phyloP scores from a whole-genome alignment of 2,113 vertebrate genomes.

The Entomyzon cyanotis region DNA sequence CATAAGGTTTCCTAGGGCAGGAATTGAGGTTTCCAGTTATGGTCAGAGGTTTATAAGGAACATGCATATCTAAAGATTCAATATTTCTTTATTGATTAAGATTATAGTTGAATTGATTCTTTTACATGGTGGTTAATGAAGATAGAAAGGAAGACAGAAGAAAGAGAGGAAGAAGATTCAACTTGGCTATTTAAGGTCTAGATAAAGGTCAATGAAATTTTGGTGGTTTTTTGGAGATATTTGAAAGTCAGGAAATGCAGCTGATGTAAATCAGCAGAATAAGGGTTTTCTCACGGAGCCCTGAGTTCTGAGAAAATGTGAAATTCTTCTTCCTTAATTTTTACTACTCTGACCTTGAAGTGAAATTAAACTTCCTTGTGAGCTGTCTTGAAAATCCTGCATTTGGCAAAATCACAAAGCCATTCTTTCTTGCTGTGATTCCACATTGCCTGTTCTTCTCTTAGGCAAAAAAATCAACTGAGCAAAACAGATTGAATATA shows the following conservation, averaged over 20 bases:
- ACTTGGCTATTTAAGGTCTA: neutral
- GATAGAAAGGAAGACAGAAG: neutral
- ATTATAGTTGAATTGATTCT: neutral
- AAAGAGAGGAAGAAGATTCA: neutral
- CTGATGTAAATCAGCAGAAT: neutral
- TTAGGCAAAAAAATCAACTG: neutral
- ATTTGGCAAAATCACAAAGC: neutral
- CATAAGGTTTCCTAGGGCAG: neutral
- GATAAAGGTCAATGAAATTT: neutral
- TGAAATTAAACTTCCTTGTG: neutral
- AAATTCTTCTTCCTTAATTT: neutral
- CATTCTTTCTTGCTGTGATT: neutral
- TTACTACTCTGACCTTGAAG: neutral
- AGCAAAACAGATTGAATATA: neutral
- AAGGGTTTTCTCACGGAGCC: neutral
- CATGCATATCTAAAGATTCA: neutral
- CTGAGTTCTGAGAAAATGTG: neutral
- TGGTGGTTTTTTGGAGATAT: neutral
- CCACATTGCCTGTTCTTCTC: neutral
- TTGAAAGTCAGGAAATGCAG: neutral
- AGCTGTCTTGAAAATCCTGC: neutral
- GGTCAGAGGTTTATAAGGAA: neutral
- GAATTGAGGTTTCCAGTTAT: neutral
- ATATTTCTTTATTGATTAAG: neutral
- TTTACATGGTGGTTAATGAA: neutral